phyloP scores from a whole-genome alignment of 2,797 vertebrate species.

The Molothrus aeneus region DNA sequence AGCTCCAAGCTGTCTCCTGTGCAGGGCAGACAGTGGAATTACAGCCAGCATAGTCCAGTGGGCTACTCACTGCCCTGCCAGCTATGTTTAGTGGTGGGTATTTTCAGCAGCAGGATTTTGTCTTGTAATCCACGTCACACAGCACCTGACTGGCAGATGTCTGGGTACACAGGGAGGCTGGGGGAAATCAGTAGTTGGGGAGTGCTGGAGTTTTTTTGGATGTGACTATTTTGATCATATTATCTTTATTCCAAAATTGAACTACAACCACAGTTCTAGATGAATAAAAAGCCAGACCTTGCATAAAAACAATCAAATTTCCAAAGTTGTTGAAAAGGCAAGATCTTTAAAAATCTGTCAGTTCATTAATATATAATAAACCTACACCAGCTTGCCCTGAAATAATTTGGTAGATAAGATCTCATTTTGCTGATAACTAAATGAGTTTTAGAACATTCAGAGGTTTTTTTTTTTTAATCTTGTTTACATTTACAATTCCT shows the following conservation, averaged over 20 bases:
- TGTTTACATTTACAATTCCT: neutral
- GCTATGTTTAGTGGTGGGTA: constrained; percentile 20
- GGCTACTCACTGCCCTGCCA: neutral
- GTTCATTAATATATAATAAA: neutral
- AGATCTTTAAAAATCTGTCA: neutral
- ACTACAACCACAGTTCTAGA: neutral
- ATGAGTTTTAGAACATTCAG: neutral
- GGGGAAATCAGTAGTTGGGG: neutral
- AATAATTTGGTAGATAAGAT: neutral
- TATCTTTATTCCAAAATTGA: neutral
- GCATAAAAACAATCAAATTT: neutral
- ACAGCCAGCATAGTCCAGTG: neutral
- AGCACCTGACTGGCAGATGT: constrained; percentile 51
- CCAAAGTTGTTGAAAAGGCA: neutral
- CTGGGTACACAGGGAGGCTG: neutral
- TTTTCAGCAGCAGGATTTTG: constrained; percentile 40
- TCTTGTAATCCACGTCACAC: neutral
- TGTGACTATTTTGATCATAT: neutral
- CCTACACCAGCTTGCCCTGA: neutral
- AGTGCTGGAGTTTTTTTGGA: neutral
- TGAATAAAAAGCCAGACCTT: neutral
- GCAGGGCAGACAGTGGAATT: neutral
- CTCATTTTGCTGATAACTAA: neutral
- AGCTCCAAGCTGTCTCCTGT: neutral
- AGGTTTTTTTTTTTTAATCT: neutral